Conservation (phyloP, 92 coral and sea anemone species). For the Siderastrea siderea region DNA sequence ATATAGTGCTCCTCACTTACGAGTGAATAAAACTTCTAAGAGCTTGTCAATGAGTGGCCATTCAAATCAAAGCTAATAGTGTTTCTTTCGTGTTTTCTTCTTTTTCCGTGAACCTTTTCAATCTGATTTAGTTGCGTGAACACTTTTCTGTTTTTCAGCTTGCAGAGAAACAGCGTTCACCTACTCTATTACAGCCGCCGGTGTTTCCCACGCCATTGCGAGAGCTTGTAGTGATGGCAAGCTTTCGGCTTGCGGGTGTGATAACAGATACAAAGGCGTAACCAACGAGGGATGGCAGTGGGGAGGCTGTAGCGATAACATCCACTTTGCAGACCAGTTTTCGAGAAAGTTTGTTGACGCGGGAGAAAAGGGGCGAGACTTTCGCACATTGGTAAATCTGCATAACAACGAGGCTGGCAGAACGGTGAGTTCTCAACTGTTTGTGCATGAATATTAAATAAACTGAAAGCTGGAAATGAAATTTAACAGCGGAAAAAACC, state of each 20-base stretch:
- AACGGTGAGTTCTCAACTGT: slow-evolving; percentile 72
- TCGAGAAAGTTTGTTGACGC: slow-evolving; percentile 93
- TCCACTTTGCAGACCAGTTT: slow-evolving; percentile 95
- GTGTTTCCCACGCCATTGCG: slow-evolving; percentile 90
- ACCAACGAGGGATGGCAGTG: slow-evolving; percentile 98
- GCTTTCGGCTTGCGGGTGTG: slow-evolving; percentile 86
- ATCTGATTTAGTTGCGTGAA: background rate
- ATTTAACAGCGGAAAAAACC: background rate
- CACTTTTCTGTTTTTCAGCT: slow-evolving; percentile 56
- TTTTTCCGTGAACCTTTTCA: too few relatives aligned
- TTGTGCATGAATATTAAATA: too few relatives aligned
- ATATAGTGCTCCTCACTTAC: too few relatives aligned
- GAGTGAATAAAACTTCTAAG: too few relatives aligned
- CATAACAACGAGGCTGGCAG: slow-evolving; percentile 99
- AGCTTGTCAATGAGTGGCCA: too few relatives aligned
- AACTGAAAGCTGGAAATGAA: background rate
- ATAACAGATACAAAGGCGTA: slow-evolving; percentile 84
- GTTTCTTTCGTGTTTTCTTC: too few relatives aligned
- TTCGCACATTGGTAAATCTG: slow-evolving; percentile 89
- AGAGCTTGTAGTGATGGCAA: slow-evolving; percentile 94
- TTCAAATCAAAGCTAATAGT: too few relatives aligned
- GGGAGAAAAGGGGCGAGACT: slow-evolving; percentile 89
- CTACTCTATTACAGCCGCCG: slow-evolving; percentile 96
- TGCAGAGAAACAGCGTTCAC: slow-evolving; percentile 96
- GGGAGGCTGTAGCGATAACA: slow-evolving; percentile 99